A percentile compares a stretch with the other conserved stretches of the same genome.
Evolutionary conservation across 2,113 vertebrate species (phyloP).

Genomic region (Sardina pilchardus): DNA sequence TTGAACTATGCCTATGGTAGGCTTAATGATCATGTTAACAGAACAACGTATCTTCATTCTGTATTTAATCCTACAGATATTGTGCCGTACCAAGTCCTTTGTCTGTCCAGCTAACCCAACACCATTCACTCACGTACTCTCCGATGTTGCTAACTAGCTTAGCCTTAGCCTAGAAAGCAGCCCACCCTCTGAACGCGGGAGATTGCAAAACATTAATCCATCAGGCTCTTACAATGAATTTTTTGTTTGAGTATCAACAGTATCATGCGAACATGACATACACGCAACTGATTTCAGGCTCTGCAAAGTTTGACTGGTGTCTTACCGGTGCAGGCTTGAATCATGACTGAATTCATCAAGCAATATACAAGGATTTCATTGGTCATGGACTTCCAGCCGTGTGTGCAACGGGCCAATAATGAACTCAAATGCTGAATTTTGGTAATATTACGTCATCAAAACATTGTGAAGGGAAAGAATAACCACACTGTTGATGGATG

Average conservation of each 20-base stretch:
- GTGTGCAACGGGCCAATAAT: not conserved
- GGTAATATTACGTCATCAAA: not conserved
- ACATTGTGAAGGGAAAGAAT: not conserved
- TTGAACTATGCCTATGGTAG: not conserved
- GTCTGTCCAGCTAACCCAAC: not conserved
- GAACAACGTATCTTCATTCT: not conserved
- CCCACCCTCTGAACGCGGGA: not conserved
- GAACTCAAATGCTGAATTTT: not conserved
- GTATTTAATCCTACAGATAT: not conserved
- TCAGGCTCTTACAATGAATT: not conserved
- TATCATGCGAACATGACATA: not conserved
- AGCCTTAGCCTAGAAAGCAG: not conserved
- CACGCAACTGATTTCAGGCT: not conserved
- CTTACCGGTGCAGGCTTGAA: slow-evolving; percentile 14
- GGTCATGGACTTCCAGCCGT: not conserved
- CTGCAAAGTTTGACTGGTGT: not conserved
- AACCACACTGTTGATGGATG: not conserved
- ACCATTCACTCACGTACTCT: not conserved
- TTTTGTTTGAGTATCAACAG: not conserved
- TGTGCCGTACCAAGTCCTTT: not conserved
- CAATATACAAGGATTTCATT: not conserved
- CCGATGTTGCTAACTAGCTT: not conserved
- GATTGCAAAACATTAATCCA: not conserved
- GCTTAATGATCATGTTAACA: not conserved
- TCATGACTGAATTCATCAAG: not conserved